Evolutionary conservation across 2,113 vertebrate species (phyloP), one percentile per base, ranked within the genome.

Genomic region (Gnathonemus longibarbis): DNA sequence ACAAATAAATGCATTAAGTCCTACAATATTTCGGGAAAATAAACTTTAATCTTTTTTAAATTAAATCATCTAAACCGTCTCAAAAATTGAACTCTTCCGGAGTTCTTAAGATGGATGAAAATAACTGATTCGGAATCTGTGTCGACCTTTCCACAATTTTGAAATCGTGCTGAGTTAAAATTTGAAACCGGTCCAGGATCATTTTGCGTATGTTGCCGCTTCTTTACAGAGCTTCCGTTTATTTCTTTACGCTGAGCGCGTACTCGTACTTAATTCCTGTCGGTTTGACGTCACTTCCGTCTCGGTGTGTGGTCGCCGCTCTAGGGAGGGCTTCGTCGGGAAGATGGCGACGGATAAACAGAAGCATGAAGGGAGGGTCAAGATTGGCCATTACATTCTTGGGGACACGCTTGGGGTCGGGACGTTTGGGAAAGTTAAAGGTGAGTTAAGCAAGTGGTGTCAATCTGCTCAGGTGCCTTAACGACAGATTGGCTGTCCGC

Each of bases 371-470:
- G 97, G 98, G 92, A 97, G 98, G 94, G 97, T 98, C 92, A 99
- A 99, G 96, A 99, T 99, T 1, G 98, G 98, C 90, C 98, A 99
- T 90, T 99, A 99, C 89, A 98, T 99, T 90, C 92, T 99, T 50
- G 98, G 98, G 6, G 98, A 99, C 91, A 99, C 98, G 24, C 96
- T 99, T 3, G 98, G 98, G 56, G 98, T 99, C 85, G 98, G 98
- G 84, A 99, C 98, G 27, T 99, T 99, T 91, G 98, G 98, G 77
- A 99, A 99, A 95, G 98, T 99, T 90, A 99, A 99, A 95, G 97
- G 98, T 98, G 94, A 92, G 96, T 89, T 8, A 62, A 35, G 2
- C 56, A 50, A 77, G 48, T 85, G 49, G 88, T 17, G n/a, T 11
- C n/a, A 24, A 17, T 89, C 88, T 62, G 74, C 39, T 56, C 35